These are phyloP conservation scores for Podilymbus podiceps DNA, from an alignment of 2,113 vertebrate species.

Conservation along the genomic window DNA sequence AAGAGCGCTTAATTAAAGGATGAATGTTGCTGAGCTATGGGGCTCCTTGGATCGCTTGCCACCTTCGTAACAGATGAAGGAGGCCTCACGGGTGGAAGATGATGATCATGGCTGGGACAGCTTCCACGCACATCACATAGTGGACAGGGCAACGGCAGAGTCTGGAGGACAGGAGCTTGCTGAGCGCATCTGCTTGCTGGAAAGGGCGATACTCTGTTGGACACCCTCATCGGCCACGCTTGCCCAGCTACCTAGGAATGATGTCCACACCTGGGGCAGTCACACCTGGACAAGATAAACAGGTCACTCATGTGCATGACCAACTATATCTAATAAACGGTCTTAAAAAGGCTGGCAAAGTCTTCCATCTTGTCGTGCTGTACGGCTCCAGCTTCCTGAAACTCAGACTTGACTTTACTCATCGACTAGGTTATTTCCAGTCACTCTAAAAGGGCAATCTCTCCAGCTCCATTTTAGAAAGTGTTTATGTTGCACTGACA, in stretches of 20 bases:
- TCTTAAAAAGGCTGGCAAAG: neutral
- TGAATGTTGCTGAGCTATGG: neutral
- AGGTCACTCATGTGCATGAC: neutral
- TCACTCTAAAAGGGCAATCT: slow-evolving; percentile 21
- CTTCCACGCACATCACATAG: neutral
- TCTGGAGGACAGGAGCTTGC: neutral
- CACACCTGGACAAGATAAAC: neutral
- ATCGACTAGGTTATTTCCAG: slow-evolving; percentile 21
- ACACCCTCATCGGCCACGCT: neutral
- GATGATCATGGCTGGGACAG: accelerated
- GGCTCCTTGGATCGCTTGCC: neutral
- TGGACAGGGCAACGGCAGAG: accelerated
- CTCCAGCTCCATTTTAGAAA: slow-evolving; percentile 36
- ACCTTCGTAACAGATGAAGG: neutral
- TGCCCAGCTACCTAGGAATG: neutral
- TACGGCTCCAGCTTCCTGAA: neutral
- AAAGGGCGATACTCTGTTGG: neutral
- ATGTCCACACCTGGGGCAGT: neutral
- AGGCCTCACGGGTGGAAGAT: neutral
- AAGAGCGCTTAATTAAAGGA: neutral
- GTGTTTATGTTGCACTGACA: slow-evolving; percentile 18
- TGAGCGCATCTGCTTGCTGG: accelerated
- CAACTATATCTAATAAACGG: neutral
- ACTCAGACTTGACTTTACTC: neutral
- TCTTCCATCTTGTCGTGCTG: neutral